Evolutionary conservation across 2,113 vertebrate genomes (phyloP).

Genomic region (Prunella fulvescens): DNA sequence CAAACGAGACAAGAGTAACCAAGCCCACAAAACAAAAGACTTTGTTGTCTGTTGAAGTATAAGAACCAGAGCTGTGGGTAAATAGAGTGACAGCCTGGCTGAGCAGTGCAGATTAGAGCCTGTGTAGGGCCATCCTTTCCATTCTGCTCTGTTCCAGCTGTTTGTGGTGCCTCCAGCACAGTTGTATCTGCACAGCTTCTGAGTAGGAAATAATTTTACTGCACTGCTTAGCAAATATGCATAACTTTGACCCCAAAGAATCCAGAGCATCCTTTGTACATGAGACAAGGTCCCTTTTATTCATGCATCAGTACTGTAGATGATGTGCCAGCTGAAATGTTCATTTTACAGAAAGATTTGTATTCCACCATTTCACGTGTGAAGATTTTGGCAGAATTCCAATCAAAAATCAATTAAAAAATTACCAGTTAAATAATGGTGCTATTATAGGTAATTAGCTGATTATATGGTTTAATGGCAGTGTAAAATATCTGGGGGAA

Average conservation of each 20-base stretch:
- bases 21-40: not conserved
- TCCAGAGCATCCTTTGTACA: not conserved
- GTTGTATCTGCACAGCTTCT: not conserved
- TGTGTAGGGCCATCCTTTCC: not conserved
- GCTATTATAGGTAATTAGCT: not conserved
- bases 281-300: not conserved
- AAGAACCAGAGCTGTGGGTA: not conserved
- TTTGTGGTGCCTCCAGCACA: not conserved
- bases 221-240: not conserved
- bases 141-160: not conserved
- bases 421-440: not conserved
- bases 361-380: not conserved
- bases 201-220: not conserved
- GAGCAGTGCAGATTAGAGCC: too few species aligned
- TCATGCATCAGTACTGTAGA: not conserved
- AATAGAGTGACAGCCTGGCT: not conserved
- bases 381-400: not conserved
- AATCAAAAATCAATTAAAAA: not conserved
- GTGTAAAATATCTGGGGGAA: not conserved
- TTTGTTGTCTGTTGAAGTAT: not conserved
- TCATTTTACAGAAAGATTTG: not conserved
- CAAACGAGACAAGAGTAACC: not conserved
- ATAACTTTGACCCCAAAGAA: not conserved
- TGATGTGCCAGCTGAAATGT: not conserved
- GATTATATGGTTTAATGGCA: not conserved